Conservation (phyloP, 1,140 invertebrate species). For the Caenorhabditis briggsae region DNA sequence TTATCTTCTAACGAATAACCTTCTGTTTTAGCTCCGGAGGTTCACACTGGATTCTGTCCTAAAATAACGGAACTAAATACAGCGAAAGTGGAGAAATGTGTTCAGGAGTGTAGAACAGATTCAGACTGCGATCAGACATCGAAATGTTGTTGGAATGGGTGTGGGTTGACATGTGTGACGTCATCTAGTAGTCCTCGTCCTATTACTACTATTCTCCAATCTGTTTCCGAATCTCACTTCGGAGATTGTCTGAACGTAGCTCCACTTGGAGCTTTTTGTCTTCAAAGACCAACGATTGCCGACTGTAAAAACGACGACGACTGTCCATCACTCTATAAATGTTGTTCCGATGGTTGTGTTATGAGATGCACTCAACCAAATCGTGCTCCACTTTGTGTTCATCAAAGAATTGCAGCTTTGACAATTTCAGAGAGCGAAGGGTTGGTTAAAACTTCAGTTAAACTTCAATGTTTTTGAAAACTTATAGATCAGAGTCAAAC, state of each 20-base stretch:
- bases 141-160: constrained; percentile 66
- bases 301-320: constrained; percentile 54
- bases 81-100: constrained; percentile 52
- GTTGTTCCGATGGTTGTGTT: constrained; percentile 73
- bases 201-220: constrained; percentile 50
- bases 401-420: constrained; percentile 60
- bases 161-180: constrained; percentile 62
- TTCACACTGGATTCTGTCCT: constrained; percentile 67
- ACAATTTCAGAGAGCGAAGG: background rate
- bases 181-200: constrained; percentile 23
- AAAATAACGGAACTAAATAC: constrained; percentile 27
- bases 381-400: constrained; percentile 57
- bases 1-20: too few relatives aligned
- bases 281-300: background rate
- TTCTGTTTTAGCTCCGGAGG: constrained; percentile 53
- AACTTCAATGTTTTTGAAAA: background rate
- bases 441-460: background rate
- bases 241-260: constrained; percentile 63
- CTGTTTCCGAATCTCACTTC: constrained; percentile 13
- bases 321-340: constrained; percentile 65
- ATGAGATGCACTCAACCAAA: constrained; percentile 62
- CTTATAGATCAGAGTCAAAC: background rate
- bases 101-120: constrained; percentile 65
- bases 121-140: constrained; percentile 62
- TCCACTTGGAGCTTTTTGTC: constrained; percentile 64